Base-by-base conservation (phyloP, 2,113 vertebrate genomes). In the Agapornis roseicollis region DNA sequence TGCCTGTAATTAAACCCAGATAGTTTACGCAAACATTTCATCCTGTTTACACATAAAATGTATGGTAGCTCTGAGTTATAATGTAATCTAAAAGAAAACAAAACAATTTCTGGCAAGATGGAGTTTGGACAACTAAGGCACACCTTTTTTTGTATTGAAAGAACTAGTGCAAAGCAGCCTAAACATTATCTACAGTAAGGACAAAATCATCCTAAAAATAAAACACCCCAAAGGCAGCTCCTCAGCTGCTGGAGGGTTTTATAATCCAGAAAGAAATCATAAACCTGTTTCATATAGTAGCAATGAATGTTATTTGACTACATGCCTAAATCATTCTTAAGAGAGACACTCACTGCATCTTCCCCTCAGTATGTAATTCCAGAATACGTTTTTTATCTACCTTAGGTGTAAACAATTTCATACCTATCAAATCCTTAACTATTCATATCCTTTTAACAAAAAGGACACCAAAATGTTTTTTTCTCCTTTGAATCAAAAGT, bases 21-120 rank as follows among this genome's bases (percentile, higher is more conserved):
- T 31, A 53, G 88, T 80, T 78, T 15, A 70, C 42, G 28, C 73
- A 88, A 84, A 90, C 41, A 91, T 80, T 80, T 77, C 68, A 70
- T 46, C 20, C n/a, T 68, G 11, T 69, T 66, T n/a, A 85, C 33
- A 66, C 50, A 47, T 33, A 60, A 79, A 84, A 72, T 44, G 13
- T 33, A 44, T 64, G 35, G 39, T 82, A 55, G 16, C 42, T 95
- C 35, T 31, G 35, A 89, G 31, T 72, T 84, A 63, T 23, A 72
- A 66, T 77, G 68, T 53, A 70, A 73, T 28, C 20, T 56, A 68
- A 73, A 89, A 96, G 89, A 93, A 56, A 74, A 44, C 28, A 76
- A 80, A 92, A 87, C 78, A 70, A 80, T 80, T 96, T 88, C 66
- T 90, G n/a, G 20, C 61, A 96, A 88, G 72, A 89, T 85, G 42